Conservation (phyloP, 2,113 vertebrate genomes). For the Strigops habroptila region DNA sequence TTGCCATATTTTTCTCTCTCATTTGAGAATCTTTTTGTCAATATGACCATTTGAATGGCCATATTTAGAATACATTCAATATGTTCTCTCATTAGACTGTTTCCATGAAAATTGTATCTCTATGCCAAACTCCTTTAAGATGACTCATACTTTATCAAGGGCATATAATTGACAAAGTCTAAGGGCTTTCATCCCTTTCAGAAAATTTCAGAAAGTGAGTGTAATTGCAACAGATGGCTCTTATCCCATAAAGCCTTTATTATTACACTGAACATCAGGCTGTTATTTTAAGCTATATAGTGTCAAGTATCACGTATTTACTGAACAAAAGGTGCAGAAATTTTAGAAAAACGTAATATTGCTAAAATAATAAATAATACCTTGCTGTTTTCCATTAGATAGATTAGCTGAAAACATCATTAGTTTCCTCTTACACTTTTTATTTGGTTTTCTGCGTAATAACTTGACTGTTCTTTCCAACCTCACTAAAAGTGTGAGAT, state of each 20-base stretch:
- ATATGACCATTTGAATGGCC: background rate
- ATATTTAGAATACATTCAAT: slow-evolving; percentile 14
- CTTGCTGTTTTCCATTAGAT: background rate
- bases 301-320: background rate
- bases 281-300: background rate
- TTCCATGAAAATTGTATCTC: background rate
- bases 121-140: slow-evolving; percentile 25
- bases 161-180: background rate
- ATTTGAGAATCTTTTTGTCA: background rate
- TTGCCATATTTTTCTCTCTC: background rate
- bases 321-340: background rate
- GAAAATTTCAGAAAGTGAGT: slow-evolving; percentile 13
- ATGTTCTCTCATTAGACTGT: background rate
- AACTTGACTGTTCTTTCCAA: slow-evolving; percentile 1
- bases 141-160: slow-evolving; percentile 8
- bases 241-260: background rate
- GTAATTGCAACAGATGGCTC: background rate
- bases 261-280: background rate
- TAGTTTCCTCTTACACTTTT: slow-evolving; percentile 33
- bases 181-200: background rate
- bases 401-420: background rate
- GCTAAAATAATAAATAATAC: slow-evolving; percentile 3
- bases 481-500: background rate
- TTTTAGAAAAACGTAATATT: background rate
- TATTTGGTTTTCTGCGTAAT: background rate